A percentile compares a stretch with the other conserved stretches of the same genome.
Evolutionary conservation across 2,113 vertebrate genomes (phyloP).

Genomic region (Rattus rattus): DNA sequence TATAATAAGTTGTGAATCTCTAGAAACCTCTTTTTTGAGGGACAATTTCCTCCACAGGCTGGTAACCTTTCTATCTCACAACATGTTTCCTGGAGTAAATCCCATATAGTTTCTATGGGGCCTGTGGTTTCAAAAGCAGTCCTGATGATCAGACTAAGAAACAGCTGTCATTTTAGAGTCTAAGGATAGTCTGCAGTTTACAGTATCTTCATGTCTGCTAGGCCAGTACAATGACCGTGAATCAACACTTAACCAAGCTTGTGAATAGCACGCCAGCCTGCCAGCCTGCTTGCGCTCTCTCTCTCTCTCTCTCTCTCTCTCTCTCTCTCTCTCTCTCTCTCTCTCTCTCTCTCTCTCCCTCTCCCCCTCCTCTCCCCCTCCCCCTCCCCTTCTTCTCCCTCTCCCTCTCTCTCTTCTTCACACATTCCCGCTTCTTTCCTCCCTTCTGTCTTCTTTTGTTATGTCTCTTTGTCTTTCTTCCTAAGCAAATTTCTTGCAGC

Average conservation of each 20-base stretch:
- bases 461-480: background rate
- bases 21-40: background rate
- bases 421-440: background rate
- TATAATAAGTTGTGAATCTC: background rate
- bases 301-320: fast-evolving
- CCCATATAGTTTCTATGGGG: background rate
- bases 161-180: background rate
- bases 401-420: fast-evolving
- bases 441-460: background rate
- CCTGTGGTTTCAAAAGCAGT: background rate
- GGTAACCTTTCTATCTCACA: background rate
- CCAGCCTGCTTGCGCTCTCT: background rate
- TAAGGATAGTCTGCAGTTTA: background rate
- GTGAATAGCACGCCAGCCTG: background rate
- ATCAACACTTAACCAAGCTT: background rate
- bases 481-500: background rate
- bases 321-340: too few species aligned
- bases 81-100: background rate
- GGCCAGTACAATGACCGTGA: background rate
- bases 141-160: background rate
- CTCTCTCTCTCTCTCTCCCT: too few species aligned
- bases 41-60: background rate
- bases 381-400: background rate
- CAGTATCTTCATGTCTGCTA: background rate
- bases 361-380: fast-evolving